Percentiles rank a stretch among this genome's conserved stretches.
Conservation (phyloP, 2,113 vertebrate genomes). For the Lathamus discolor region DNA sequence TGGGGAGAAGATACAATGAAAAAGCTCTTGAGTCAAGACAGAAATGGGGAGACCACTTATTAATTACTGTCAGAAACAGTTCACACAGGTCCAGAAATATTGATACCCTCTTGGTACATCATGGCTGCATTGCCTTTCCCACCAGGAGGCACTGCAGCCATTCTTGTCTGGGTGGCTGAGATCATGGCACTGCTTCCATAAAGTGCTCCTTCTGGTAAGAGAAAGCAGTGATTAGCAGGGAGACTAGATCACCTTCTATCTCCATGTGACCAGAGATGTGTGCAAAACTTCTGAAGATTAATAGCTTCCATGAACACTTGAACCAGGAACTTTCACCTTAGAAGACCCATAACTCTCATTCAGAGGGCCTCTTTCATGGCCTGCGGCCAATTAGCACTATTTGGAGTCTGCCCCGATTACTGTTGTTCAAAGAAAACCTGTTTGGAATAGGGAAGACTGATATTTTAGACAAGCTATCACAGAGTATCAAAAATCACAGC, state of each 20-base stretch:
- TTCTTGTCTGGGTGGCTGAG: neutral
- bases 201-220: neutral
- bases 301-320: neutral
- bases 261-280: fast-evolving
- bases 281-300: neutral
- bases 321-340: neutral
- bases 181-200: neutral
- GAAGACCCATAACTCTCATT: neutral
- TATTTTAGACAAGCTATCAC: neutral
- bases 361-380: neutral
- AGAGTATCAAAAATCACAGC: neutral
- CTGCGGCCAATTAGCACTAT: neutral
- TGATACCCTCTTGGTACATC: neutral
- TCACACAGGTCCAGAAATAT: fast-evolving
- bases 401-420: neutral
- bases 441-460: neutral
- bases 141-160: neutral
- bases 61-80: neutral
- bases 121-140: neutral
- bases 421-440: neutral
- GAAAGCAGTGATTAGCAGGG: neutral
- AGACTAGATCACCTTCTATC: neutral
- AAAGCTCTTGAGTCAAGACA: neutral
- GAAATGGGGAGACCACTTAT: neutral
- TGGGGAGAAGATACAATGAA: neutral